Evolutionary conservation across 2,797 vertebrate genomes (phyloP), one percentile per base, ranked within the genome.

Genomic region (Myiotriccus ornatus): DNA sequence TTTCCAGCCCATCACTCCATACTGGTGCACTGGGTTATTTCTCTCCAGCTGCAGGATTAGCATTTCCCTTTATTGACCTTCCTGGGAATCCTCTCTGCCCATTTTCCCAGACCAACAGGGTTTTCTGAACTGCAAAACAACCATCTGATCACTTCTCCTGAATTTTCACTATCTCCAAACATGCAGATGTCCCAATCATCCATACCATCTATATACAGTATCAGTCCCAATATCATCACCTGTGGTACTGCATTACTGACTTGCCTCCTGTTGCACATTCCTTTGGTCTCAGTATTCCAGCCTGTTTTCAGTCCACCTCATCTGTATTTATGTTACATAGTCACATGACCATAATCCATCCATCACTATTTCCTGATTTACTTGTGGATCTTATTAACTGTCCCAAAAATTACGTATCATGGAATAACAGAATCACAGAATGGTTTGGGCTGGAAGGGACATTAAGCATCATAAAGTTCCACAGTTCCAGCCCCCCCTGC

Each of bases 341-440:
- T 59, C 12, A 4, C 19, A 17, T 24, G 23, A 9, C 46, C 41
- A 5, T 12, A 19, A 21, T 18, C 37, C 16, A 1, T 4, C 10
- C 7, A 50, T 46, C 13, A 10, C 12, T n/a, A 14, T 28, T 73
- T 53, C n/a, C 49, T 44, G 27, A 13, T 46, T 80, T 71, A 3
- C 9, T 65, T 34, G 3, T 39, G 37, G n/a, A 60, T 62, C 23
- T 74, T 9, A 25, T 65, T 50, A 53, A 17, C 30, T 81, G 11
- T 9, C 50, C 18, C 25, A 16, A 37, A 10, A 55, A 0, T 35
- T 67, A 21, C 17, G 14, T 6, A 27, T 5, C 22, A 39, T 7
- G 24, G 14, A 37, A 37, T 10, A 49, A 15, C 0, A 4, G 10
- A 41, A 24, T 4, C 10, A n/a, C 1, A 10, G 28, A 44, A n/a